Base-by-base conservation (phyloP, 2,797 vertebrate species). In the Vireo griseus region DNA sequence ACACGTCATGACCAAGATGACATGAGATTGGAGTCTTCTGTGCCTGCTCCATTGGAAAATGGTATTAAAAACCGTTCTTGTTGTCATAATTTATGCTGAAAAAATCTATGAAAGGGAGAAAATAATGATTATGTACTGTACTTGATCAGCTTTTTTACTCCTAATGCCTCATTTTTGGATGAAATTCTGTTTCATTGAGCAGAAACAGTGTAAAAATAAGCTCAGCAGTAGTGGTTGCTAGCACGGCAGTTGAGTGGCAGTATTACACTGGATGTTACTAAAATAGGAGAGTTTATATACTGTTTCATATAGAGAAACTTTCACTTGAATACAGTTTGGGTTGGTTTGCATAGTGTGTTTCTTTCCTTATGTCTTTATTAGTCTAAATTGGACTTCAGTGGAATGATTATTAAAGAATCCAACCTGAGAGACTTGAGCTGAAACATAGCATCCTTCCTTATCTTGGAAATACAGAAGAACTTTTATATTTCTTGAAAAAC, bases 1-100 rank as follows among this genome's bases (percentile, higher is more conserved):
- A 99, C 98, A 54, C 98, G 98, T 95, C 99, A 99, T 73, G 99
- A 99, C 86, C 98, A 98, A 87, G 99, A 99, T 96, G 99, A 99
- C 81, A 98, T 98, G 28, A 98, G 98, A 86, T 94, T 98, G 94
- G 99, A 99, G 86, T 97, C 98, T 25, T 97, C 98, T 71, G 76
- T 97, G 63, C 98, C 98, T 90, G 91, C 97, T 95, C 97, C 98
- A 93, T 97, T 99, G 97, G 99, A 99, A 97, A 98, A 98, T 76
- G 99, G 99, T 99, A 98, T 82, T 95, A 90, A 88, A 76, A 86
- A 17, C 74, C 86, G 14, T 44, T 93, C 20, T 93, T 92, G 17
- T 82, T 94, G 24, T 63, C 17, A 19, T 61, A 58, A 61, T 80
- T 86, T 51, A 40, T 89, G 39, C 44, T 85, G 48, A 80, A 77